Evolutionary conservation across 2,797 vertebrate genomes (phyloP).

Genomic region (Toxotes lorentzi): DNA sequence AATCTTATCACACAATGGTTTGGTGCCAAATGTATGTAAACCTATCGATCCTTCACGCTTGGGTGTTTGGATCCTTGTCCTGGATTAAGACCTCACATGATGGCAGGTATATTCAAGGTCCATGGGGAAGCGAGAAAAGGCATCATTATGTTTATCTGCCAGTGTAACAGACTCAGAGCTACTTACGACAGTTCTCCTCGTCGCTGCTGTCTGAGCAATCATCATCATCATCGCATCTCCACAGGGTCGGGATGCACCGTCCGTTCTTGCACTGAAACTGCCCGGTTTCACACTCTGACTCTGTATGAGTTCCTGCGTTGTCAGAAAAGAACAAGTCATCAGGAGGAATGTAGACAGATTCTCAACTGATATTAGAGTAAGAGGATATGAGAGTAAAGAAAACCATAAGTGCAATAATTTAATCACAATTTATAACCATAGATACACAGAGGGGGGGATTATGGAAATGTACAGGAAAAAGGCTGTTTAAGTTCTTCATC

Average conservation of each 20-base stretch:
- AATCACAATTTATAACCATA: not conserved
- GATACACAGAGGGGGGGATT: not conserved
- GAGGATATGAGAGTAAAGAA: not conserved
- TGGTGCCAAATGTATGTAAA: not conserved
- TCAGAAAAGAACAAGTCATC: not conserved
- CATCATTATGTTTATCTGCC: not conserved
- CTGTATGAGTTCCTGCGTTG: slow-evolving; percentile 82
- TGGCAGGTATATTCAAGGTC: not conserved
- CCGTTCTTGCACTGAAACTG: slow-evolving; percentile 96
- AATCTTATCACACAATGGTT: not conserved
- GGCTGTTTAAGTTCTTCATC: not conserved
- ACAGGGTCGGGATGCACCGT: slow-evolving; percentile 94
- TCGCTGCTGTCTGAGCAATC: slow-evolving; percentile 98
- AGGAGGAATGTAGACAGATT: not conserved
- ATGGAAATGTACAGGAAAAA: not conserved
- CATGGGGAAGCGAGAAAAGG: not conserved
- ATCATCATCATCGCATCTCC: slow-evolving; percentile 97
- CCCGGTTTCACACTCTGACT: slow-evolving; percentile 91
- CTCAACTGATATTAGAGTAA: not conserved
- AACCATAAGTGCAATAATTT: not conserved
- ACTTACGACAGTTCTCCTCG: slow-evolving; percentile 98
- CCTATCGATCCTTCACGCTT: not conserved
- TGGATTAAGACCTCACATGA: not conserved
- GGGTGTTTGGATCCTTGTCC: not conserved
- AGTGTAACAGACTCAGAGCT: not conserved